phyloP scores from a whole-genome alignment of 2,888 invertebrate species.

The Beris chalybata region DNA sequence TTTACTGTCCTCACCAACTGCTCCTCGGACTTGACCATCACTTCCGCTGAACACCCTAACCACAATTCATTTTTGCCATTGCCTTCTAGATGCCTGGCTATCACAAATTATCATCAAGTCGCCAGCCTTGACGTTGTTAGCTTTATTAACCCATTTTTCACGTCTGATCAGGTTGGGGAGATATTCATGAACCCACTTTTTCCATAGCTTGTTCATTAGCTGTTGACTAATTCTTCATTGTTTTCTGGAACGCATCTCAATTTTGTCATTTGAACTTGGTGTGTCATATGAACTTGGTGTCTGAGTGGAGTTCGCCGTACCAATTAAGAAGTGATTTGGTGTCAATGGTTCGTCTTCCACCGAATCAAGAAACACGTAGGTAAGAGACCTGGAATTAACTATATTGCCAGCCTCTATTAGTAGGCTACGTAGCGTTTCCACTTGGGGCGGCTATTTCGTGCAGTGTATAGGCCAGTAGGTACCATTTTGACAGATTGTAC shows the following conservation, averaged over 20 bases:
- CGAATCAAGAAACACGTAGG: constrained; percentile 1
- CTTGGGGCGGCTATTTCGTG: constrained; percentile 20
- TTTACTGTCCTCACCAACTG: constrained; percentile 41
- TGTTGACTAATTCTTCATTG: constrained; percentile 8
- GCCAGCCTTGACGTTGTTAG: constrained; percentile 26
- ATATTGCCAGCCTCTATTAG: constrained; percentile 16
- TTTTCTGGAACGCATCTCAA: constrained; percentile 4
- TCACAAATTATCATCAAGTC: constrained; percentile 40
- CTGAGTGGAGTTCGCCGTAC: too few species aligned
- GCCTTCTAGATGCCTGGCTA: constrained; percentile 40
- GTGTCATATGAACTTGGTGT: constrained; percentile 1
- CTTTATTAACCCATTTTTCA: constrained; percentile 34
- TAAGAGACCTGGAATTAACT: constrained; percentile 37
- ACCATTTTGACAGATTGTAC: constrained; percentile 23
- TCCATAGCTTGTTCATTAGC: constrained; percentile 6
- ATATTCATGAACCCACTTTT: constrained; percentile 22
- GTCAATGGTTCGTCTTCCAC: constrained; percentile 34
- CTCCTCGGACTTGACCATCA: constrained; percentile 43
- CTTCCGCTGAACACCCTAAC: too few species aligned
- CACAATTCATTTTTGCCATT: constrained; percentile 42
- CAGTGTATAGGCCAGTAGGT: not conserved
- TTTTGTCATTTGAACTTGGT: too few species aligned
- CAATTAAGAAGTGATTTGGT: constrained; percentile 31
- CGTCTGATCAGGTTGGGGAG: constrained; percentile 31
- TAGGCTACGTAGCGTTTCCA: constrained; percentile 7